Base-by-base conservation (phyloP, 2,113 vertebrate genomes). In the Pedetes capensis region DNA sequence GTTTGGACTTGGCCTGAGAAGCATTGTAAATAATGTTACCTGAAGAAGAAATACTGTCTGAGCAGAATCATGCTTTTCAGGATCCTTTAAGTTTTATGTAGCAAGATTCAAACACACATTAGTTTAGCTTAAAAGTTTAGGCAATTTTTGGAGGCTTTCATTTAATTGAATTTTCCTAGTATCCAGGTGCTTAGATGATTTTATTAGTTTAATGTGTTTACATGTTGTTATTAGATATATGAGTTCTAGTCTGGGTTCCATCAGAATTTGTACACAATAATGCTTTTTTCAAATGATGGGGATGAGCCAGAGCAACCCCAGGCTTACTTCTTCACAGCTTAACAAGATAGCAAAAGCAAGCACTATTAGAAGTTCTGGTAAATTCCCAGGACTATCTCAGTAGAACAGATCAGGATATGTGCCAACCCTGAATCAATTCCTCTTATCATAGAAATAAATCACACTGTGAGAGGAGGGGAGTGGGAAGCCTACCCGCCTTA, bases 81-180 rank as follows among this genome's bases (percentile, higher is more conserved):
- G 29, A 76, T 34, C 71, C 64, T 27, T 80, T 82, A 16, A 64
- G 81, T 93, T 80, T 78, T 82, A 78, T 91, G 68, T 61, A 79
- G 22, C 14, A 91, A 86, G 47, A 66, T 44, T 3, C 17, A 57
- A 74, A 63, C 47, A 64, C 44, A 78, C 75, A 87, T n/a, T 27
- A 88, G 12, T 17, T 93, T 42, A 12, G 4, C 49, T 94, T 20
- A 14, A 29, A 72, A 87, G 32, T 34, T 47, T 32, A 2, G 23
- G 7, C 18, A 12, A 4, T 11, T 53, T n/a, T 80, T 63, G 23
- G 9, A 44, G 20, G 3, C 34, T 0, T 63, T 88, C 53, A 76
- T 81, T 81, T 39, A 64, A 42, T 32, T 61, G 20, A n/a, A 69
- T 55, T 51, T 87, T 71, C 10, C 8, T 44, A 32, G 22, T 42